Base-by-base conservation (phyloP, 2,888 invertebrate species). In the Lacanobia wlatinum region DNA sequence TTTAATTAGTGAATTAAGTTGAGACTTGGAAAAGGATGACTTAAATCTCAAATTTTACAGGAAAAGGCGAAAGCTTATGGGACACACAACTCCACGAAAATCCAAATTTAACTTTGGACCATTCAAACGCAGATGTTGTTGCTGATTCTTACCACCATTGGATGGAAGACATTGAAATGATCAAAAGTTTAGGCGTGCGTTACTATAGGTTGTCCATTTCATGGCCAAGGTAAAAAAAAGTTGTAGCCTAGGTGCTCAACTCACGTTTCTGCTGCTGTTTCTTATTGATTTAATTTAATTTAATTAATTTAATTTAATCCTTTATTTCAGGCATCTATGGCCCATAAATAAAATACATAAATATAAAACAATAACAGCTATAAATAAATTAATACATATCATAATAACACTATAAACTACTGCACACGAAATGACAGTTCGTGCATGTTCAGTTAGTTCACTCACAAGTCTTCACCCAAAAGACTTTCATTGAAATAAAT, bases 141-240 rank as follows among this genome's bases (percentile, higher is more conserved):
- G 97, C 97, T 55, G 97, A 98, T 88, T 97, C 97, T 7, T 98
- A 97, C 88, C 96, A 97, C 89, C 96, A 96, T 84, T 97, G 96
- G 85, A 96, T 94, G 82, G 96, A 96, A 21, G 97, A 97, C 85
- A 96, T 97, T 0, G 90, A 96, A 79, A 96, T 97, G 92, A 88
- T 97, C 1, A 94, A 43, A 43, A 95, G 96, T 50, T 90, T 97
- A 18, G 96, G 97, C 12, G 97, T 97, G 0, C 92, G 97, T 68
- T 96, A 97, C 83, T 98, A 98, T 88, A 96, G 98, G 21, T 97
- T 98, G 89, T 98, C 98, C 0, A 94, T 98, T 63, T 97, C 98
- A 0, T 98, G 98, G 98, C 92, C 97, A 7, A 96, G 96, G 96
- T 95, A 86, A 88, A 83, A 70, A 63, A n/a, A 28, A 28, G 28